Conservation (phyloP, 2,888 invertebrate genomes). For the Cephus pulcher region DNA sequence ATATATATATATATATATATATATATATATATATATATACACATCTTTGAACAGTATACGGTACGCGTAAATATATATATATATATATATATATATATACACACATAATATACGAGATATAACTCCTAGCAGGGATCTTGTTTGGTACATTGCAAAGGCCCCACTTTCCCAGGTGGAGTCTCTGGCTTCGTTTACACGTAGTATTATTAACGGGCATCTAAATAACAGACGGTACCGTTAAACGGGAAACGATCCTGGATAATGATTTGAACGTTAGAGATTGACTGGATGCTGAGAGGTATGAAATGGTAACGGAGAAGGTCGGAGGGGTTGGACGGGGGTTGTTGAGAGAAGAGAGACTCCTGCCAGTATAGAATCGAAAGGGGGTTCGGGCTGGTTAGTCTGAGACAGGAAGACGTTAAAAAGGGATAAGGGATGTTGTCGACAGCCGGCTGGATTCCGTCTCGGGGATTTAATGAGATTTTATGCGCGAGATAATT, state of each 20-base stretch:
- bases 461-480: conserved; percentile 46
- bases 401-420: not conserved
- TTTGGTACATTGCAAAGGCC: not conserved
- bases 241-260: not conserved
- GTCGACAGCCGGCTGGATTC: conserved; percentile 45
- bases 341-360: not conserved
- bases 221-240: not conserved
- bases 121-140: not conserved
- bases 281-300: not conserved
- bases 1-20: not conserved
- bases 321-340: not conserved
- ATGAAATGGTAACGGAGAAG: not conserved
- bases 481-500: conserved; percentile 44
- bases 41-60: no score
- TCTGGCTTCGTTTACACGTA: not conserved
- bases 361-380: not conserved
- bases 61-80: no score
- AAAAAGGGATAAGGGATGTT: conserved; percentile 30
- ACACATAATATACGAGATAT: not conserved
- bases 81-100: no score
- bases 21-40: no score
- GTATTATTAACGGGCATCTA: not conserved
- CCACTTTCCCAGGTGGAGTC: not conserved
- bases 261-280: conserved; percentile 10
- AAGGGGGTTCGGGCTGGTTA: not conserved